phyloP scores from a whole-genome alignment of 1,140 invertebrate species.

The Paramacrobiotus metropolitanus region DNA sequence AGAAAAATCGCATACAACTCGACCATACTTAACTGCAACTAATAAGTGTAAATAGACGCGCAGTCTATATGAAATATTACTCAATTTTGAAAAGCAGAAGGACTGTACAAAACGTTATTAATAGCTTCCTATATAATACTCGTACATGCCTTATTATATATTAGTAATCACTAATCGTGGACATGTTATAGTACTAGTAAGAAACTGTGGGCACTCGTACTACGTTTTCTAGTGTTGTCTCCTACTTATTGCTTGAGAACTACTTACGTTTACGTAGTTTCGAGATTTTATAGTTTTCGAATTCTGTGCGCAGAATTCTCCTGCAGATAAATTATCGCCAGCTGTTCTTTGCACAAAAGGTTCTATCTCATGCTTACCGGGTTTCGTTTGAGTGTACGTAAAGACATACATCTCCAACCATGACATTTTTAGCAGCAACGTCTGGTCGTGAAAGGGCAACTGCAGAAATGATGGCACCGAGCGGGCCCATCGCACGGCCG shows the following conservation, averaged over 20 bases:
- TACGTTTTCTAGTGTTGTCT: too few species aligned
- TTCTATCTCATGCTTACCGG: background rate
- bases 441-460: constrained; percentile 42
- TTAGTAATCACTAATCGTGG: too few species aligned
- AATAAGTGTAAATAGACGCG: background rate
- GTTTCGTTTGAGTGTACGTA: background rate
- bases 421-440: constrained; percentile 41
- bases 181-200: too few species aligned
- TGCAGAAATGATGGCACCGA: constrained; percentile 46
- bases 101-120: background rate
- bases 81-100: background rate
- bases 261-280: too few species aligned
- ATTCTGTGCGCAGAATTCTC: too few species aligned
- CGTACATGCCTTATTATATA: too few species aligned
- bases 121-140: too few species aligned
- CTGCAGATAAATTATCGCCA: too few species aligned
- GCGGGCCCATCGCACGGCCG: constrained; percentile 48
- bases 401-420: constrained; percentile 56
- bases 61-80: background rate
- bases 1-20: too few species aligned
- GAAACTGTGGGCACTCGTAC: too few species aligned
- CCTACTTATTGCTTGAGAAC: too few species aligned
- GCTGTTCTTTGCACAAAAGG: too few species aligned
- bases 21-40: background rate
- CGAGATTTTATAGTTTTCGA: background rate